Percentiles rank a stretch among this genome's conserved stretches.
These are phyloP conservation scores for Pandion haliaetus DNA, from an alignment of 2,113 vertebrate genomes.

Conservation along the genomic window DNA sequence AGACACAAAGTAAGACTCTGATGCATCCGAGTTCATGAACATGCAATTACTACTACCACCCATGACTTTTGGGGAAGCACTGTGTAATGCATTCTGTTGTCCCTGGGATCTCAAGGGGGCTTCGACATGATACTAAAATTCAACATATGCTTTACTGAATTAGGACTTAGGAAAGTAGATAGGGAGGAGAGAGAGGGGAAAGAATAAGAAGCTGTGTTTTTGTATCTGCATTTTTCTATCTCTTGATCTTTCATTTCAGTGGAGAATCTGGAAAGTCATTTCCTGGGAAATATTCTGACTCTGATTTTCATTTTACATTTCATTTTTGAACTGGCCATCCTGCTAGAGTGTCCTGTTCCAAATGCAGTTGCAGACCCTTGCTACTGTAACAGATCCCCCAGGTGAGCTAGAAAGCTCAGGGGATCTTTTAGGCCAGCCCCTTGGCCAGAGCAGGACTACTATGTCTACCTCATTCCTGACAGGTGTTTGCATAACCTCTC, in stretches of 20 bases:
- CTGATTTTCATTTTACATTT: not conserved
- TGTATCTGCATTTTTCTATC: not conserved
- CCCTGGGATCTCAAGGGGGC: not conserved
- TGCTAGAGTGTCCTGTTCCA: not conserved
- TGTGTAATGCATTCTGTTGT: not conserved
- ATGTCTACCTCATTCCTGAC: not conserved
- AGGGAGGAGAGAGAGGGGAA: not conserved
- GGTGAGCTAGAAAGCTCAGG: not conserved
- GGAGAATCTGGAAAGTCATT: not conserved
- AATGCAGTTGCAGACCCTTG: not conserved
- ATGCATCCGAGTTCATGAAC: not conserved
- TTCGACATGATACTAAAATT: not conserved
- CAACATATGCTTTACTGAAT: not conserved
- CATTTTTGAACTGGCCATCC: not conserved
- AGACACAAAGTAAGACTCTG: not conserved
- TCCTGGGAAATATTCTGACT: not conserved
- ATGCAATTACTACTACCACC: not conserved
- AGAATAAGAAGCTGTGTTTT: not conserved
- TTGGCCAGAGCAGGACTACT: not conserved
- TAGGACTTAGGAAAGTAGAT: not conserved
- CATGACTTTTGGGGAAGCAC: not conserved
- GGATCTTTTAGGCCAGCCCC: not conserved
- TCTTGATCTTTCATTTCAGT: not conserved
- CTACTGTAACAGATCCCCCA: not conserved
- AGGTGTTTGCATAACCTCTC: not conserved